A percentile compares a stretch with the other conserved stretches of the same genome.
These are phyloP conservation scores for Lytechinus variegatus DNA, from an alignment of 35 echinoderm and acorn worm genomes.

Conservation along the genomic window DNA sequence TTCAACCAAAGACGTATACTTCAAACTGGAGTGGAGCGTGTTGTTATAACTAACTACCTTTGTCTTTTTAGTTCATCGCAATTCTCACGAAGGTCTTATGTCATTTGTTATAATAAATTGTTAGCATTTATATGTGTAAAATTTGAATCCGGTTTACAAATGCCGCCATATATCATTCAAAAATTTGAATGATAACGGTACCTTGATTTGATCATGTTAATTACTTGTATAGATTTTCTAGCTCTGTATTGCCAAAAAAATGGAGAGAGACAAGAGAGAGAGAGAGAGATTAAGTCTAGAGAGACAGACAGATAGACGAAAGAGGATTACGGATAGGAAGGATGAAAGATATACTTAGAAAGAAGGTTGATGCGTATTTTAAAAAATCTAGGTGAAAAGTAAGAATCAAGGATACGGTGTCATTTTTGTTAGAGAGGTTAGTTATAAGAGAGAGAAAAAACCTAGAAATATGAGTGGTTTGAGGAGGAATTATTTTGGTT, in stretches of 20 bases:
- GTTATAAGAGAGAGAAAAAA: not conserved
- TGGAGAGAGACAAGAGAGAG: not conserved
- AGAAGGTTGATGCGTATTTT: not conserved
- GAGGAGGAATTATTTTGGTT: constrained; percentile 19
- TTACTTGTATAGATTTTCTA: not conserved
- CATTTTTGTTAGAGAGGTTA: not conserved
- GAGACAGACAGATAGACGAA: not conserved
- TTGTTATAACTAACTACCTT: not conserved
- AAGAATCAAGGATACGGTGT: not conserved
- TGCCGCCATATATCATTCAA: not conserved
- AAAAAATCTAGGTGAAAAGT: not conserved
- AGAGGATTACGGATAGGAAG: not conserved
- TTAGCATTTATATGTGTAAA: not conserved
- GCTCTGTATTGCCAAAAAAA: too few relatives aligned
- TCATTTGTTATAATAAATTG: not conserved
- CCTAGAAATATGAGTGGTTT: not conserved
- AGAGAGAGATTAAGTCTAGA: not conserved
- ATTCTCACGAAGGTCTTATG: not conserved
- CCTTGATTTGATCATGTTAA: not conserved
- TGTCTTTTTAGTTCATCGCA: not conserved
- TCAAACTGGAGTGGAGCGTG: not conserved
- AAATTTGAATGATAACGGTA: not conserved
- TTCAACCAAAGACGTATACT: not conserved
- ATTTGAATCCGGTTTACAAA: not conserved
- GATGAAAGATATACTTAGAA: not conserved